These are phyloP conservation scores for Drosophila dives DNA, from an alignment of 2,888 invertebrate species.

Conservation along the genomic window DNA sequence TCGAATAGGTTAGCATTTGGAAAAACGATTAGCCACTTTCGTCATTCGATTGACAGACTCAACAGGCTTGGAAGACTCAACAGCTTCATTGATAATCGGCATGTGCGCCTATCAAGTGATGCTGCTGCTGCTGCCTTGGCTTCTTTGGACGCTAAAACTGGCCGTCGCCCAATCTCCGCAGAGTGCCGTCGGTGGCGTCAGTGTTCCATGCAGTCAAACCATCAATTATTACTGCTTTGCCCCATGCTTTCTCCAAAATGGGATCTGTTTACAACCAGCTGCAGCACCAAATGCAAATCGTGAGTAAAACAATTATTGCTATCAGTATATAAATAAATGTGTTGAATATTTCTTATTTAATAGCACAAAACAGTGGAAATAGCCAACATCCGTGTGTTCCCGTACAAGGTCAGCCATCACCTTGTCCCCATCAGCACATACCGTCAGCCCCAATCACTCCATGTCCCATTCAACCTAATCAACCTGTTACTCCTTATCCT, in stretches of 20 bases:
- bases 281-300: conserved; percentile 15
- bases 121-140: conserved; percentile 27
- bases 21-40: background rate
- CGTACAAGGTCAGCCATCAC: conserved; percentile 8
- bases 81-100: conserved; percentile 56
- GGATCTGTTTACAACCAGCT: conserved; percentile 34
- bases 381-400: background rate
- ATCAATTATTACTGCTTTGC: conserved; percentile 16
- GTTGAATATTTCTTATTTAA: background rate
- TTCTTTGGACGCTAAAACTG: conserved; percentile 32
- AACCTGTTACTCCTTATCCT: conserved; percentile 10
- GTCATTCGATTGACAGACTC: background rate
- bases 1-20: conserved; percentile 9
- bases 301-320: conserved; percentile 24
- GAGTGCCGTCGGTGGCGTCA: conserved; percentile 14
- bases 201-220: conserved; percentile 22
- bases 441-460: conserved; percentile 8
- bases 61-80: background rate
- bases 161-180: conserved; percentile 29
- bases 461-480: conserved; percentile 1
- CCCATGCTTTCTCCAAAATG: conserved; percentile 44
- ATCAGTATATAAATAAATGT: background rate
- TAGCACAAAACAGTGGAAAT: background rate
- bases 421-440: conserved; percentile 1
- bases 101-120: conserved; percentile 55